These are phyloP conservation scores for Peromyscus californicus DNA, from an alignment of 2,113 vertebrate genomes.

Conservation along the genomic window DNA sequence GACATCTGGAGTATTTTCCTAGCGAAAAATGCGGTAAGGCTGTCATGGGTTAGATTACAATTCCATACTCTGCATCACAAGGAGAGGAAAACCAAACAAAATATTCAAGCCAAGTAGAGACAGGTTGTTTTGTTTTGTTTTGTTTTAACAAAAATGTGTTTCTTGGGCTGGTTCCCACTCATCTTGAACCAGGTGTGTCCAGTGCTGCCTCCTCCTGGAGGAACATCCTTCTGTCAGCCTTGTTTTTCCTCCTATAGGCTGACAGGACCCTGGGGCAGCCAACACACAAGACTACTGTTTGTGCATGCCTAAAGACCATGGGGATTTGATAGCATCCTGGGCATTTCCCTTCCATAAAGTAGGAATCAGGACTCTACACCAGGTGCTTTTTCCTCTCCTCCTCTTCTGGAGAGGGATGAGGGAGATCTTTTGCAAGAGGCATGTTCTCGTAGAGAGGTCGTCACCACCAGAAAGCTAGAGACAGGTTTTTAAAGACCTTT, in stretches of 20 bases:
- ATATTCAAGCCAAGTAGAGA: not conserved
- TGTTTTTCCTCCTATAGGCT: not conserved
- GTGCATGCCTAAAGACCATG: not conserved
- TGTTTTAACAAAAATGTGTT: not conserved
- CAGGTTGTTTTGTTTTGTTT: not conserved
- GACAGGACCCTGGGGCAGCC: not conserved
- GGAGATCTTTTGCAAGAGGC: not conserved
- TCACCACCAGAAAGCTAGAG: not conserved
- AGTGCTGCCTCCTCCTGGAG: not conserved
- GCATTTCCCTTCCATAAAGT: not conserved
- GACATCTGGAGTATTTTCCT: constrained; percentile 95
- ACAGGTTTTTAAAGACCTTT: constrained; percentile 6
- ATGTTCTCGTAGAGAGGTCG: not conserved
- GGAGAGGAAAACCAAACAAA: constrained; percentile 42
- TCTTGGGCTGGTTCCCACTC: not conserved
- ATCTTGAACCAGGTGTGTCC: not conserved
- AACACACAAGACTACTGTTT: not conserved
- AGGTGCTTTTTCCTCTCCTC: not conserved
- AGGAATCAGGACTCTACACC: not conserved
- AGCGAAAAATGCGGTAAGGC: constrained; percentile 93
- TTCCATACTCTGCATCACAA: not conserved
- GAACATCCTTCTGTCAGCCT: not conserved
- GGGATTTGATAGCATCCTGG: not conserved
- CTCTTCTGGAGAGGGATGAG: not conserved
- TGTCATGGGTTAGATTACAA: not conserved